Conservation (phyloP, 2,888 invertebrate species). For the Hydriomena furcata region DNA sequence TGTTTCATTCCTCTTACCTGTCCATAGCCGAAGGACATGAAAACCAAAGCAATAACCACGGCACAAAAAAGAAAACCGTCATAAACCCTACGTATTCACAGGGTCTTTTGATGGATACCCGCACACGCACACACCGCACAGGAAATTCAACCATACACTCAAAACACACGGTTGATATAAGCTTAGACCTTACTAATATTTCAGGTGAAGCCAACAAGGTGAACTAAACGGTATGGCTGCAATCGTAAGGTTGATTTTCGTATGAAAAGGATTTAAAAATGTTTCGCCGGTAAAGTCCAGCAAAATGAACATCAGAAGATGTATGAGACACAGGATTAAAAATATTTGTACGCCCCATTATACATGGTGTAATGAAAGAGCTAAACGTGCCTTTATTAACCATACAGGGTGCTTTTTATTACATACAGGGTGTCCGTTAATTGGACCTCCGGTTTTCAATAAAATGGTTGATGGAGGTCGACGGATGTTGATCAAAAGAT, state of each 20-base stretch:
- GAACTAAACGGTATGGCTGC: slow-evolving; percentile 8
- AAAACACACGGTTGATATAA: slow-evolving; percentile 6
- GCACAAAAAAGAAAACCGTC: slow-evolving; percentile 64
- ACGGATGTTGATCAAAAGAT: slow-evolving; percentile 54
- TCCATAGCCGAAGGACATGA: slow-evolving; percentile 51
- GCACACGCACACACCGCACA: slow-evolving; percentile 15
- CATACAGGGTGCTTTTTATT: slow-evolving; percentile 59
- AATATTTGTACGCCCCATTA: slow-evolving; percentile 83
- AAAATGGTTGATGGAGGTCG: slow-evolving; percentile 71
- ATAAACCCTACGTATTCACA: slow-evolving; percentile 58
- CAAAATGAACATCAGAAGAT: slow-evolving; percentile 81
- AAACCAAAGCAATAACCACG: slow-evolving; percentile 63
- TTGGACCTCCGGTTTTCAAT: slow-evolving; percentile 71
- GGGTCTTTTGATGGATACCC: slow-evolving; percentile 43
- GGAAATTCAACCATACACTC: slow-evolving; percentile 31
- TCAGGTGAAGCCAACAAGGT: slow-evolving; percentile 29
- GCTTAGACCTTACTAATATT: neutral
- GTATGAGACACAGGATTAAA: slow-evolving; percentile 81
- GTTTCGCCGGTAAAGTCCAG: slow-evolving; percentile 62
- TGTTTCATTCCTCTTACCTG: slow-evolving; percentile 57
- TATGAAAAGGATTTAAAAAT: slow-evolving; percentile 3
- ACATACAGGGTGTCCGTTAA: slow-evolving; percentile 67
- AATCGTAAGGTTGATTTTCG: slow-evolving; percentile 43
- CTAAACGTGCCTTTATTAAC: slow-evolving; percentile 78
- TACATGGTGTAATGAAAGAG: slow-evolving; percentile 80